Conservation (phyloP, 2,888 invertebrate genomes). For the Diachrysia chrysitis region DNA sequence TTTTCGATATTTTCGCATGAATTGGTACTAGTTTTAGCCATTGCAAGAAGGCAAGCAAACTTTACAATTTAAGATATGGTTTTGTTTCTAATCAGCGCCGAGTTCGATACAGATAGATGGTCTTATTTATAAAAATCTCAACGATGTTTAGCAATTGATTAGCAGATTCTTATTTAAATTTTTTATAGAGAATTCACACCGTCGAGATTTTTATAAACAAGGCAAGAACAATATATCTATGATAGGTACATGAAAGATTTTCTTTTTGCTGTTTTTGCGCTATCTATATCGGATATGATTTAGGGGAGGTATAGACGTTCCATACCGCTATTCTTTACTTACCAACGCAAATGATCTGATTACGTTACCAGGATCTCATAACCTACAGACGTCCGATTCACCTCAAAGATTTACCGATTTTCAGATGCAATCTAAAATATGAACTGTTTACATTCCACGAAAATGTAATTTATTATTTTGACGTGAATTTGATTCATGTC, state of each 20-base stretch:
- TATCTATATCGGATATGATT: not conserved
- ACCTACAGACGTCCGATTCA: not conserved
- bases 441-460: conserved; percentile 45
- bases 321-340: not conserved
- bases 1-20: not conserved
- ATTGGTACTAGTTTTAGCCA: not conserved
- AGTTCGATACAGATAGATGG: too few species aligned
- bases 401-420: not conserved
- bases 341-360: not conserved
- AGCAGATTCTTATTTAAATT: too few species aligned
- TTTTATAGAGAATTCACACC: too few species aligned
- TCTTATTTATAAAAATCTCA: too few species aligned
- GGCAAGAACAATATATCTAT: too few species aligned
- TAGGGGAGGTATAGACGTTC: not conserved
- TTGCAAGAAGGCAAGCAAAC: not conserved
- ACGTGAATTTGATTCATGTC: conserved; percentile 18
- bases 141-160: too few species aligned
- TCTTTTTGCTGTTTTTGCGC: not conserved
- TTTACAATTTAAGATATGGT: too few species aligned
- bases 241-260: not conserved
- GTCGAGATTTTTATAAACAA: too few species aligned
- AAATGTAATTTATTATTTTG: conserved; percentile 37
- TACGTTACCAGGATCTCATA: not conserved
- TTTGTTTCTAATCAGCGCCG: too few species aligned
- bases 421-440: conserved; percentile 28